Evolutionary conservation across 2,888 invertebrate genomes (phyloP).

Genomic region (Tetragnatha montana): DNA sequence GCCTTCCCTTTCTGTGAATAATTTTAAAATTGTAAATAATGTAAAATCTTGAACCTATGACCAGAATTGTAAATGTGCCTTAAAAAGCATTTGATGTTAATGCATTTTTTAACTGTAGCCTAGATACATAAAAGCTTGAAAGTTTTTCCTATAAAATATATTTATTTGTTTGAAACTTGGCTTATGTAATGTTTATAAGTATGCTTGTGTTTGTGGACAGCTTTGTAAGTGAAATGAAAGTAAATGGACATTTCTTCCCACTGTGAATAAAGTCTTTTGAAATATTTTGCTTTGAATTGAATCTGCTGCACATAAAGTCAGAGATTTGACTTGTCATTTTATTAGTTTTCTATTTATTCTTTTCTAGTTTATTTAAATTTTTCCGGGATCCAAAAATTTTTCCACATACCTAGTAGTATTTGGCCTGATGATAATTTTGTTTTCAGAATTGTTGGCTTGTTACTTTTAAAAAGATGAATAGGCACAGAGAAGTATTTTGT

Average conservation of each 20-base stretch:
- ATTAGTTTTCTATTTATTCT: too few relatives aligned
- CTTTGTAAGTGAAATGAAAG: conserved; percentile 2
- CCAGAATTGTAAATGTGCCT: conserved; percentile 26
- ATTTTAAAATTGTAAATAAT: neutral
- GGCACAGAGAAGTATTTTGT: too few relatives aligned
- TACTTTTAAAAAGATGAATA: too few relatives aligned
- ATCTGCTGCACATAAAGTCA: too few relatives aligned
- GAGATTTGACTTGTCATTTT: too few relatives aligned
- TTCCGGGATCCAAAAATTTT: too few relatives aligned
- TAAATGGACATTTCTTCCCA: neutral
- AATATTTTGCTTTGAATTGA: neutral
- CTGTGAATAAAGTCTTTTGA: neutral
- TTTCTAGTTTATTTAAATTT: too few relatives aligned
- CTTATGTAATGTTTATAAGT: neutral
- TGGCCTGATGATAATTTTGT: too few relatives aligned
- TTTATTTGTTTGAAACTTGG: neutral
- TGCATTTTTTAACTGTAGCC: conserved; percentile 21
- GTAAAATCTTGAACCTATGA: neutral
- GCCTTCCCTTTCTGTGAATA: neutral
- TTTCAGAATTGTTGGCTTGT: too few relatives aligned
- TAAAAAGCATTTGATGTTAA: conserved; percentile 35
- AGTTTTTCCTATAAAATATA: neutral
- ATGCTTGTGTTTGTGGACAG: conserved; percentile 1
- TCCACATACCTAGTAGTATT: too few relatives aligned
- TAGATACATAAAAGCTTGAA: neutral